These are phyloP conservation scores for Isurus oxyrinchus DNA, from an alignment of 2,113 vertebrate genomes.

Conservation along the genomic window DNA sequence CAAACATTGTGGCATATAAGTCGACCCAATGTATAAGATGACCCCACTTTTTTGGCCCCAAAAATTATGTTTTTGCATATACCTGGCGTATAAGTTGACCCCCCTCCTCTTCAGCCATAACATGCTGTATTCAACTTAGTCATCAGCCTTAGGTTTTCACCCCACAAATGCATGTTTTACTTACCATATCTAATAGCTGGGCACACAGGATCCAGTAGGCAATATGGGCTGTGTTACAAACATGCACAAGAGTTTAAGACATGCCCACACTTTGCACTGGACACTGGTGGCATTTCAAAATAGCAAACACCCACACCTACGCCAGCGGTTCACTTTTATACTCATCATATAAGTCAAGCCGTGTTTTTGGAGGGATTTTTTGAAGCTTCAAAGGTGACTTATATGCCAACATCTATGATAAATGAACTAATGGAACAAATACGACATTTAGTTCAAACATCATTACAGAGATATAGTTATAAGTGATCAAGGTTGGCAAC, in stretches of 20 bases:
- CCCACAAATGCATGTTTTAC: neutral
- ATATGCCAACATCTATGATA: neutral
- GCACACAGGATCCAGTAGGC: neutral
- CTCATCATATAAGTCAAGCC: too few species aligned
- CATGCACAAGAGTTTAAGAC: neutral
- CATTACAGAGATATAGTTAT: neutral
- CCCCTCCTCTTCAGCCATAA: neutral
- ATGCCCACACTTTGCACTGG: neutral
- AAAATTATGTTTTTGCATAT: neutral
- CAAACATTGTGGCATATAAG: neutral
- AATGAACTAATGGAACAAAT: neutral
- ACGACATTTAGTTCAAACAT: neutral
- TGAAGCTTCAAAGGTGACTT: neutral
- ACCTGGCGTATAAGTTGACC: neutral
- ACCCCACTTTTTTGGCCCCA: neutral
- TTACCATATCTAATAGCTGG: neutral
- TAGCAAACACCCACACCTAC: neutral
- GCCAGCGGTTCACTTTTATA: neutral
- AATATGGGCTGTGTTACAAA: neutral
- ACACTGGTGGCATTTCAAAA: neutral
- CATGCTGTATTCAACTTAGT: neutral
- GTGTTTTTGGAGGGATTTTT: neutral
- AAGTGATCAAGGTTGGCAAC: neutral
- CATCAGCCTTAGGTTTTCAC: neutral
- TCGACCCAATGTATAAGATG: neutral